Conservation (phyloP, 2,888 invertebrate genomes). For the Geotrupes spiniger region DNA sequence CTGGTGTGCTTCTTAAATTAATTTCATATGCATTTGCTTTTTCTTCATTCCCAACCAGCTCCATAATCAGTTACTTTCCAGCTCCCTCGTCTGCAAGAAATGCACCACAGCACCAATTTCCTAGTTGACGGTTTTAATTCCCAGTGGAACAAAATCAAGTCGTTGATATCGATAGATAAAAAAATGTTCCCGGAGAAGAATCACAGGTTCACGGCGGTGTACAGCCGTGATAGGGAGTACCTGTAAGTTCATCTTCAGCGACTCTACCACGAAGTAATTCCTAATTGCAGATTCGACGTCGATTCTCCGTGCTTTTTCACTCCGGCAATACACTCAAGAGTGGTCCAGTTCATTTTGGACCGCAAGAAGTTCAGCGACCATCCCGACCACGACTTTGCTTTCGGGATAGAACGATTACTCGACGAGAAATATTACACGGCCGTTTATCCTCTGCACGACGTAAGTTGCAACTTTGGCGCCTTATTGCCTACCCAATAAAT, state of each 20-base stretch:
- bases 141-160: conserved; percentile 58
- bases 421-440: conserved; percentile 72
- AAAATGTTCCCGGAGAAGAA: conserved; percentile 71
- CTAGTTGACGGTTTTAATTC: conserved; percentile 57
- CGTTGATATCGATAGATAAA: conserved; percentile 65
- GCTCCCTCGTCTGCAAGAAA: conserved; percentile 63
- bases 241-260: conserved; percentile 60
- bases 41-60: too few species aligned
- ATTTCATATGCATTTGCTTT: too few species aligned
- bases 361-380: conserved; percentile 75
- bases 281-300: conserved; percentile 71
- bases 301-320: conserved; percentile 81
- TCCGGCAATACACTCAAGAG: conserved; percentile 78
- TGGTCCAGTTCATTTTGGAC: conserved; percentile 90
- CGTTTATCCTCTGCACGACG: conserved; percentile 87
- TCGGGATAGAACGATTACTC: conserved; percentile 76
- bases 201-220: conserved; percentile 83
- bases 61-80: conserved; percentile 39
- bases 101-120: conserved; percentile 60
- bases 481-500: background rate
- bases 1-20: too few species aligned
- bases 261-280: background rate
- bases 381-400: conserved; percentile 68
- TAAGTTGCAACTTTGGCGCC: too few species aligned
- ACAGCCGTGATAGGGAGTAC: conserved; percentile 88